These are phyloP conservation scores for Drosophila obscura DNA, from an alignment of 1,140 invertebrate species.

Conservation along the genomic window DNA sequence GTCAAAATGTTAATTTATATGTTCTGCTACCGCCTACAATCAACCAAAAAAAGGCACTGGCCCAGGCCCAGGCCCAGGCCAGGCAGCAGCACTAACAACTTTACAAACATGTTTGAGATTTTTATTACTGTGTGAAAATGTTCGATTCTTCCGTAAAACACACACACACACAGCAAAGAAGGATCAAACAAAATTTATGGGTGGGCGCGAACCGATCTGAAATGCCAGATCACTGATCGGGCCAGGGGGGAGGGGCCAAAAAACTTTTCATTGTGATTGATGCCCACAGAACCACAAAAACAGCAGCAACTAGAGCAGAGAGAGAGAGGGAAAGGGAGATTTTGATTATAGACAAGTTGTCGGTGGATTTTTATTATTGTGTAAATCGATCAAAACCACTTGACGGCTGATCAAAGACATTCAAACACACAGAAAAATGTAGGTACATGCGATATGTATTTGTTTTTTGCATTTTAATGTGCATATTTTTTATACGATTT, in stretches of 20 bases:
- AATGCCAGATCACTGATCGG: slow-evolving; percentile 25
- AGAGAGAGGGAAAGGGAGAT: slow-evolving; percentile 30
- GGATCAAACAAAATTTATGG: slow-evolving; percentile 80
- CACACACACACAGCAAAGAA: slow-evolving; percentile 30
- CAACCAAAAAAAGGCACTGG: slow-evolving; percentile 17
- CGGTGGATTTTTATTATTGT: slow-evolving; percentile 77
- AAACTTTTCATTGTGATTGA: slow-evolving; percentile 64
- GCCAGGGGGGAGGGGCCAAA: slow-evolving; percentile 10
- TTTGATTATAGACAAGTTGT: slow-evolving; percentile 77
- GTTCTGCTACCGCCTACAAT: slow-evolving; percentile 62
- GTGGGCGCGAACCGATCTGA: slow-evolving; percentile 50
- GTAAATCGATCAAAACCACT: slow-evolving; percentile 75
- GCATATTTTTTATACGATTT: slow-evolving; percentile 69
- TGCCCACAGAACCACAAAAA: slow-evolving; percentile 59
- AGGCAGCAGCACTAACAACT: slow-evolving; percentile 68
- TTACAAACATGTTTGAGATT: slow-evolving; percentile 83
- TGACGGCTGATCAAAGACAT: slow-evolving; percentile 74
- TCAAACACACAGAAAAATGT: slow-evolving; percentile 31
- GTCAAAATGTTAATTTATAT: slow-evolving; percentile 83
- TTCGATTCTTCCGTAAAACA: slow-evolving; percentile 71
- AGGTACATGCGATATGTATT: slow-evolving; percentile 7
- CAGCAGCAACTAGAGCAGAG: slow-evolving; percentile 39
- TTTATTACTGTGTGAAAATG: slow-evolving; percentile 81
- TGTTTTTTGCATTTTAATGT: slow-evolving; percentile 22
- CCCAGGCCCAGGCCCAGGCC: neutral